Evolutionary conservation across 2,888 invertebrate species (phyloP).

Genomic region (Arenicola marina): DNA sequence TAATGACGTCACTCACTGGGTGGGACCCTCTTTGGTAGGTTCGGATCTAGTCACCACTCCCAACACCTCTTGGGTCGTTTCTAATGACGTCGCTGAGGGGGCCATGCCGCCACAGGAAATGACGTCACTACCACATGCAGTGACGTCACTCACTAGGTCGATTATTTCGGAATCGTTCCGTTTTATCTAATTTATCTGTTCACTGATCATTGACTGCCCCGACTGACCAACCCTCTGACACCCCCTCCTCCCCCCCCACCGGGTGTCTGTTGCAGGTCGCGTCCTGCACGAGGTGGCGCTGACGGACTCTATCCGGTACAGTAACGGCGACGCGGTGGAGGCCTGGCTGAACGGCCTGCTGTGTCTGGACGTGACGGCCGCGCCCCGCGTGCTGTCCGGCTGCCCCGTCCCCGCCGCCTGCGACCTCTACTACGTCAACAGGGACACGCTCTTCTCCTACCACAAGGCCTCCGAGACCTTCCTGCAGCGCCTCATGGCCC

Average conservation of each 20-base stretch:
- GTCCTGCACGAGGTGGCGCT: slow-evolving; percentile 69
- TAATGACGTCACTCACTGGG: too few relatives aligned
- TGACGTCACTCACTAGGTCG: too few relatives aligned
- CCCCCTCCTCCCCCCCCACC: background rate
- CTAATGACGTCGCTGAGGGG: too few relatives aligned
- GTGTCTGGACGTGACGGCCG: slow-evolving; percentile 82
- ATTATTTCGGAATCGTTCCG: too few relatives aligned
- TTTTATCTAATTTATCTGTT: too few relatives aligned
- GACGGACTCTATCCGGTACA: slow-evolving; percentile 94
- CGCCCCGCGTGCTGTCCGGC: slow-evolving; percentile 73
- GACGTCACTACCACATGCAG: too few relatives aligned
- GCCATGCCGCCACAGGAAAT: too few relatives aligned
- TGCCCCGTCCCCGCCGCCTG: slow-evolving; percentile 89
- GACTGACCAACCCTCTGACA: too few relatives aligned
- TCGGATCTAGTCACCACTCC: too few relatives aligned
- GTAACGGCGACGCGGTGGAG: slow-evolving; percentile 80
- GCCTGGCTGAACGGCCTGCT: slow-evolving; percentile 87
- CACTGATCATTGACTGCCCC: too few relatives aligned
- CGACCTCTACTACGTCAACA: slow-evolving; percentile 71
- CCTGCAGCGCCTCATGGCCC: slow-evolving; percentile 85
- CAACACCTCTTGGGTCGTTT: too few relatives aligned
- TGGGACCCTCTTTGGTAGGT: too few relatives aligned
- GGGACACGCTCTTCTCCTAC: slow-evolving; percentile 95
- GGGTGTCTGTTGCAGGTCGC: slow-evolving; percentile 32
- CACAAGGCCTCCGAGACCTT: slow-evolving; percentile 84